A percentile compares a stretch with the other conserved stretches of the same genome.
phyloP scores from a whole-genome alignment of 2,888 invertebrate genomes.

The Arge pagana region DNA sequence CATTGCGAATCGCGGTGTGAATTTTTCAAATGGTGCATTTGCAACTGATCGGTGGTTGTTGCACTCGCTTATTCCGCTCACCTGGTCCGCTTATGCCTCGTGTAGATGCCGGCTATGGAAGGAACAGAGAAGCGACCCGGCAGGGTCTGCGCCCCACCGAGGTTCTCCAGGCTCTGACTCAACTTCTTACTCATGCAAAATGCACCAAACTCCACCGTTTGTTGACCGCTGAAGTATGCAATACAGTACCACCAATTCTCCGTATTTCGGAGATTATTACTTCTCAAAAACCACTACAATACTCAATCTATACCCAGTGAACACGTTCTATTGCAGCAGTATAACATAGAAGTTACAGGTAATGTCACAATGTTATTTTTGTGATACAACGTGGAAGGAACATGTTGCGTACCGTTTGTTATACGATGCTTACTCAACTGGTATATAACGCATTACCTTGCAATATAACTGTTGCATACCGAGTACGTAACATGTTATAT shows the following conservation, averaged over 20 bases:
- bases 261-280: conserved; percentile 39
- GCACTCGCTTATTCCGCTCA: conserved; percentile 60
- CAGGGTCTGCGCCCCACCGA: conserved; percentile 68
- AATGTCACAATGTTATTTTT: too few species aligned
- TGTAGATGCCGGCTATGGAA: conserved; percentile 75
- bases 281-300: conserved; percentile 21
- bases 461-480: too few species aligned
- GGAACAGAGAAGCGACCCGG: conserved; percentile 69
- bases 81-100: conserved; percentile 84
- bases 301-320: conserved; percentile 34
- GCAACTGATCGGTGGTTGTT: conserved; percentile 23
- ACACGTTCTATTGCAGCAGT: too few species aligned
- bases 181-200: conserved; percentile 60
- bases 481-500: too few species aligned
- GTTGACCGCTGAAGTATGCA: conserved; percentile 59
- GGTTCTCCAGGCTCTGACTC: conserved; percentile 63
- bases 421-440: too few species aligned
- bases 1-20: too few species aligned
- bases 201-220: conserved; percentile 60
- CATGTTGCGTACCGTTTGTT: too few species aligned
- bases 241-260: conserved; percentile 57
- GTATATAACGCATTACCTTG: too few species aligned
- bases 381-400: too few species aligned
- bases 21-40: conserved; percentile 9
- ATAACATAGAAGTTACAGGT: too few species aligned